Evolutionary conservation across 2,113 vertebrate species (phyloP), one percentile per base, ranked within the genome.

Genomic region (Alosa alosa): DNA sequence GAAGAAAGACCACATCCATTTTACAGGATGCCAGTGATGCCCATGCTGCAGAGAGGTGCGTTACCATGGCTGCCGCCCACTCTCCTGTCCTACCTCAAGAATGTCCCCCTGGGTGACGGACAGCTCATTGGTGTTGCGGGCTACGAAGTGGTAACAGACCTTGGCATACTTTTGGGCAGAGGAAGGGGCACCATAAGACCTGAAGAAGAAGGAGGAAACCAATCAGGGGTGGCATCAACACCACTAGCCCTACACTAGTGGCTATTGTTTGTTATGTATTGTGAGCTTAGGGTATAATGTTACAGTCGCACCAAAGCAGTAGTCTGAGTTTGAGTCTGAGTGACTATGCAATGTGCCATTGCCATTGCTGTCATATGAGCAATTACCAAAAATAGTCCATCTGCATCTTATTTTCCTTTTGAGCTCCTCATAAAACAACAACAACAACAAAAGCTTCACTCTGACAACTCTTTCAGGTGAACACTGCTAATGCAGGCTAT

Each of bases 101-200:
- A 98, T 91, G 84, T 99, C 98, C 4, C 97, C 97, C 94, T 96
- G 97, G 82, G 97, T 95, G 88, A 99, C 98, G 0, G 97, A 97
- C 64, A 99, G 94, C 91, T 99, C 98, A 0, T 95, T 97, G 94
- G 97, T 95, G 39, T 99, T 99, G 36, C 95, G 94, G 0, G 98
- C 98, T 0, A 98, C 97, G 90, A 99, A 99, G 92, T 97, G 96
- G 0, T 99, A 99, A 84, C 92, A 95, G 64, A 98, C 96, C 96
- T 95, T 97, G 95, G 96, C 97, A 82, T 94, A 96, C 95, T 95
- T 96, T 68, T 93, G 95, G 8, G 88, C 82, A 1, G 41, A 88
- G 68, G 91, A 52, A 89, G 92, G 83, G 6, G 92, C 94, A 47
- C 96, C 95, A 81, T 95, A 94, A 82, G 94, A 96, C 92, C 97